Conservation (phyloP, 2,797 vertebrate species). For the Champsocephalus gunnari region DNA sequence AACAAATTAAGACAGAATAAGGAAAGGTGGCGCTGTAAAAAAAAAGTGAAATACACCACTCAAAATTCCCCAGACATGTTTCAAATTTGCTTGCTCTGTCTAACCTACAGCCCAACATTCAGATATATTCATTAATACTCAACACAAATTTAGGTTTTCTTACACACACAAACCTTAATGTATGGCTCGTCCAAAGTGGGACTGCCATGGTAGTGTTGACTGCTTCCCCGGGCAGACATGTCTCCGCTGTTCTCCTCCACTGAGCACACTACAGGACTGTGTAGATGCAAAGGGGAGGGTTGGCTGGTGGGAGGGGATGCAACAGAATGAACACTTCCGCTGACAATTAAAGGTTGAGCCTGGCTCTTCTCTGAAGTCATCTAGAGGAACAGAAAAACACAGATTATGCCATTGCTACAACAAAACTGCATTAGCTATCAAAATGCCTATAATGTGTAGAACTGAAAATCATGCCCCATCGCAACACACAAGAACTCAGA, state of each 20-base stretch:
- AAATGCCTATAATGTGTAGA: neutral
- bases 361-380: constrained; percentile 71
- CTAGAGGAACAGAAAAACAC: constrained; percentile 44
- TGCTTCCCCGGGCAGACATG: constrained; percentile 57
- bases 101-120: neutral
- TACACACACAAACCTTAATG: constrained; percentile 72
- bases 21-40: neutral
- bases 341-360: constrained; percentile 70
- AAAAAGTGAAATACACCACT: too few species aligned
- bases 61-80: neutral
- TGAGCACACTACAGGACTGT: constrained; percentile 75
- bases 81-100: neutral
- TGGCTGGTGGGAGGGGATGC: constrained; percentile 65
- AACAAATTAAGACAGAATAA: constrained; percentile 6
- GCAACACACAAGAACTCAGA: neutral
- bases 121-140: too few species aligned
- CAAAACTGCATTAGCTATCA: neutral
- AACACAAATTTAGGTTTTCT: neutral
- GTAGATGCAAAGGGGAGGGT: constrained; percentile 71
- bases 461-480: neutral
- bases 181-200: constrained; percentile 58
- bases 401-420: neutral
- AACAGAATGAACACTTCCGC: constrained; percentile 68
- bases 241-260: constrained; percentile 69
- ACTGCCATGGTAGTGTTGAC: constrained; percentile 54